Evolutionary conservation across 2,888 invertebrate species (phyloP).

Genomic region (Meganola albula): DNA sequence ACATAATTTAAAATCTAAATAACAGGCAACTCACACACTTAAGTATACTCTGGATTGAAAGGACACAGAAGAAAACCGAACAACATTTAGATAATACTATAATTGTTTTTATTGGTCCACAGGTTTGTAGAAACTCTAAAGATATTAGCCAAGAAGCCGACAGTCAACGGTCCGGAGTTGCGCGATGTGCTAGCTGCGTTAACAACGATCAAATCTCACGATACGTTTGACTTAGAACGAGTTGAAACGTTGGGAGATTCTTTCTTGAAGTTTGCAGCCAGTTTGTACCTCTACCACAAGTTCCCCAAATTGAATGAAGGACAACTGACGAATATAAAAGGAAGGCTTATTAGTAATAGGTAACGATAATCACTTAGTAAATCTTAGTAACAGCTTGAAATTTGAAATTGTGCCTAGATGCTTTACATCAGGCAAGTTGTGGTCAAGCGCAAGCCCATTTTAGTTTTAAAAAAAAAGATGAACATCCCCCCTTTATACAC

Average conservation of each 20-base stretch:
- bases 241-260: slow-evolving; percentile 94
- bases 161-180: slow-evolving; percentile 62
- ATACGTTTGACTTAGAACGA: slow-evolving; percentile 88
- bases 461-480: too few species aligned
- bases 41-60: too few species aligned
- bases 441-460: too few species aligned
- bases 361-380: too few species aligned
- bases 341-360: slow-evolving; percentile 86
- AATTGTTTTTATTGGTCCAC: slow-evolving; percentile 7
- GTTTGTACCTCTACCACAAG: slow-evolving; percentile 83
- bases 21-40: too few species aligned
- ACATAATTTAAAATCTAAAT: too few species aligned
- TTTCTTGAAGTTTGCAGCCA: slow-evolving; percentile 87
- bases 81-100: too few species aligned
- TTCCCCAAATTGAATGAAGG: slow-evolving; percentile 87
- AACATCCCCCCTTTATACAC: too few species aligned
- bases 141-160: slow-evolving; percentile 32
- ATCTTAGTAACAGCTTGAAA: too few species aligned
- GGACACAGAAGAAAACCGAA: too few species aligned
- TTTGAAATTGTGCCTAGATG: too few species aligned
- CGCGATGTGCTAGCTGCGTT: slow-evolving; percentile 78
- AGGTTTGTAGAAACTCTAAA: slow-evolving; percentile 53
- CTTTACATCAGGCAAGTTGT: too few species aligned
- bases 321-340: slow-evolving; percentile 84
- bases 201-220: slow-evolving; percentile 84